A percentile compares a stretch with the other conserved stretches of the same genome.
Conservation (phyloP, 1,140 invertebrate species). For the Macrobrachium rosenbergii region DNA sequence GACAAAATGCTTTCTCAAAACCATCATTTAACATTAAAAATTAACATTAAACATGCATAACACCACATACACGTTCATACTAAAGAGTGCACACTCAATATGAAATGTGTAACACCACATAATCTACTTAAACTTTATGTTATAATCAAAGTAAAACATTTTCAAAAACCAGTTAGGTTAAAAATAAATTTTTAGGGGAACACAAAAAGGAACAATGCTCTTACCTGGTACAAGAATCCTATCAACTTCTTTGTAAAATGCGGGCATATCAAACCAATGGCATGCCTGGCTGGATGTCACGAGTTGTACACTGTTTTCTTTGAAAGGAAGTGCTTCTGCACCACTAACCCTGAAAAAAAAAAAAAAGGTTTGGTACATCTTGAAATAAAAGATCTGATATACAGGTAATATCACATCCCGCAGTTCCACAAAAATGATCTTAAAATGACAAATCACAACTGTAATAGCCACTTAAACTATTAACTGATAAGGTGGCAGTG, state of each 20-base stretch:
- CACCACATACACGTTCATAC: too few relatives aligned
- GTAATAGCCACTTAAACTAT: too few relatives aligned
- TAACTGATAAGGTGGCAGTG: too few relatives aligned
- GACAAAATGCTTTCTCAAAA: too few relatives aligned
- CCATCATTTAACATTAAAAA: too few relatives aligned
- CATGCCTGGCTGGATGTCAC: slow-evolving; percentile 70
- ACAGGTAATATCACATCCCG: not conserved
- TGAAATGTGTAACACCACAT: too few relatives aligned
- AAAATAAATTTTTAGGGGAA: not conserved
- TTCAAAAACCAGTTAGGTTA: not conserved
- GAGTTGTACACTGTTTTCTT: slow-evolving; percentile 69
- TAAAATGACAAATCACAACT: too few relatives aligned
- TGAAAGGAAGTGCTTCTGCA: slow-evolving; percentile 69
- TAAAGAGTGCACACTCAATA: too few relatives aligned
- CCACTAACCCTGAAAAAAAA: slow-evolving; percentile 68
- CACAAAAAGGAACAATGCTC: not conserved
- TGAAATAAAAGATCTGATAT: not conserved
- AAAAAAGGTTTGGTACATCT: not conserved
- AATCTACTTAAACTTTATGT: not conserved
- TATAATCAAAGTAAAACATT: not conserved
- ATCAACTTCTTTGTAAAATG: slow-evolving; percentile 72
- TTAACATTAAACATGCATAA: too few relatives aligned
- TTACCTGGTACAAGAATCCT: slow-evolving; percentile 69
- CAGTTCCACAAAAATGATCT: not conserved
- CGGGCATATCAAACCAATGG: slow-evolving; percentile 73